Conservation (phyloP, 2,797 vertebrate genomes). For the Chaetodon trifasciatus region DNA sequence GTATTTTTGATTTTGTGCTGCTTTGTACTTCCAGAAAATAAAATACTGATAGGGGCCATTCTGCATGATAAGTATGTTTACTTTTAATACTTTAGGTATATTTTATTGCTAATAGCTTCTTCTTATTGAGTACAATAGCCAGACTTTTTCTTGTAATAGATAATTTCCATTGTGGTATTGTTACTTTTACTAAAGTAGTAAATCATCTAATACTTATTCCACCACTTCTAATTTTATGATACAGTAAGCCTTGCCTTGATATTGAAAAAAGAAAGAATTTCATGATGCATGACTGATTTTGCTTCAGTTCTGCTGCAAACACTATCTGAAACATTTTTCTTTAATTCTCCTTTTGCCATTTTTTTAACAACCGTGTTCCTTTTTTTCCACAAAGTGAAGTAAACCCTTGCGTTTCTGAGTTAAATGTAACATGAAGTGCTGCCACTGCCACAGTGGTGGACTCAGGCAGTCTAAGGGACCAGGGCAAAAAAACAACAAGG, state of each 20-base stretch:
- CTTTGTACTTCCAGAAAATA: neutral
- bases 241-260: neutral
- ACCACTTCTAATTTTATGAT: neutral
- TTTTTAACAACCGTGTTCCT: neutral
- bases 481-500: too few species aligned
- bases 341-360: neutral
- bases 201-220: neutral
- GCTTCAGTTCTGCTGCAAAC: neutral
- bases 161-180: neutral
- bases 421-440: neutral
- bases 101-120: too few species aligned
- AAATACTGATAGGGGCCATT: too few species aligned
- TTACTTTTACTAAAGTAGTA: neutral
- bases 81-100: too few species aligned
- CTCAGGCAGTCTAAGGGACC: too few species aligned
- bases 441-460: too few species aligned
- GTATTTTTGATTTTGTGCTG: neutral
- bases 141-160: neutral
- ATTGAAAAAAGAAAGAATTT: neutral
- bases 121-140: neutral
- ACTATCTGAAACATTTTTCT: neutral
- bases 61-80: neutral
- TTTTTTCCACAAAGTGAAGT: neutral
- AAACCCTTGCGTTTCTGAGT: neutral
- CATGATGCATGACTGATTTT: neutral